Evolutionary conservation across 2,888 invertebrate species (phyloP).

Genomic region (Scelioninae gen. 2): DNA sequence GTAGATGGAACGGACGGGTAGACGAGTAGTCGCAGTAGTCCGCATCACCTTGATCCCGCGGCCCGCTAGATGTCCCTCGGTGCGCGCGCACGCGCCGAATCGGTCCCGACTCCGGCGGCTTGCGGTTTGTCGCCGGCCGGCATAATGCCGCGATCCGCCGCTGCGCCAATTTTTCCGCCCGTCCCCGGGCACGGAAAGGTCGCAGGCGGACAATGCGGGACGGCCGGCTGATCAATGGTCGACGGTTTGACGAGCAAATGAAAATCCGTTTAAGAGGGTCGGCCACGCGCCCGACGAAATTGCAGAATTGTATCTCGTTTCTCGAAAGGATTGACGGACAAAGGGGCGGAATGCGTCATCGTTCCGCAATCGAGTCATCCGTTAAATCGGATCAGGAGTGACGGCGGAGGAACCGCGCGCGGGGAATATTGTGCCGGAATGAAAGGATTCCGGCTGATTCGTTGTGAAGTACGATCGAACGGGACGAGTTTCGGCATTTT

Average conservation of each 20-base stretch:
- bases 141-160: slow-evolving; percentile 22
- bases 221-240: slow-evolving; percentile 20
- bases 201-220: slow-evolving; percentile 35
- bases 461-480: slow-evolving; percentile 2
- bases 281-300: slow-evolving; percentile 44
- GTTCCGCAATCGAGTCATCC: slow-evolving; percentile 49
- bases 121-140: slow-evolving; percentile 10
- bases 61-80: too few species aligned
- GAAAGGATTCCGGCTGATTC: slow-evolving; percentile 3
- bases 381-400: slow-evolving; percentile 47
- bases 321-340: slow-evolving; percentile 45
- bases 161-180: slow-evolving; percentile 18
- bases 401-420: slow-evolving; percentile 3
- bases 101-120: slow-evolving; percentile 23
- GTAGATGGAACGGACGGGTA: slow-evolving; percentile 28
- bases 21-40: slow-evolving; percentile 18
- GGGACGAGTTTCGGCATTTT: too few species aligned
- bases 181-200: slow-evolving; percentile 13
- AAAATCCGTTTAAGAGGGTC: slow-evolving; percentile 55
- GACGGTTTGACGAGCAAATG: slow-evolving; percentile 52
- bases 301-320: slow-evolving; percentile 52
- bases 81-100: slow-evolving; percentile 31
- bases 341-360: slow-evolving; percentile 35
- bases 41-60: slow-evolving; percentile 36
- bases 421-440: background rate